Evolutionary conservation across 2,113 vertebrate species (phyloP).

Genomic region (Cochlearius cochlearius): DNA sequence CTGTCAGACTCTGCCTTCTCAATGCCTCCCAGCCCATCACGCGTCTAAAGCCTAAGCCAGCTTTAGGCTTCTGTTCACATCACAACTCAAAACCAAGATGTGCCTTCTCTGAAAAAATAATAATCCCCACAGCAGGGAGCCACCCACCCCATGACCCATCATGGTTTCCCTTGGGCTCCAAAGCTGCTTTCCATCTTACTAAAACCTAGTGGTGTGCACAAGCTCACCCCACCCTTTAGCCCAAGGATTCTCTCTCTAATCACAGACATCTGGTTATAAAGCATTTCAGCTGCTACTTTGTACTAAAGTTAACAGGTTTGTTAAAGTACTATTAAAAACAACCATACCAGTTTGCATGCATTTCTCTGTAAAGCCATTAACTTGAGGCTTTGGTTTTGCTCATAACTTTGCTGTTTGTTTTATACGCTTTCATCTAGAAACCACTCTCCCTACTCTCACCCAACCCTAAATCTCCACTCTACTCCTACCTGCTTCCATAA

Average conservation of each 20-base stretch:
- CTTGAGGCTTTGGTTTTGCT: background rate
- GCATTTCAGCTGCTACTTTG: background rate
- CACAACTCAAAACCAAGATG: background rate
- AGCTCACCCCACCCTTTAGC: background rate
- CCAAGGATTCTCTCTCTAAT: background rate
- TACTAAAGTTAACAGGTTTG: background rate
- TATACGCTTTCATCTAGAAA: background rate
- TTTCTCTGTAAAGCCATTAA: background rate
- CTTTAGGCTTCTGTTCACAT: background rate
- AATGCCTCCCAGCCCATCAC: background rate
- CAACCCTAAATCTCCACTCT: background rate
- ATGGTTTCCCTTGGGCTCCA: background rate
- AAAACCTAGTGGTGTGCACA: background rate
- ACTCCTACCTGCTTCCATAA: background rate
- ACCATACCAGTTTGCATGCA: background rate
- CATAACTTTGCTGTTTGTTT: background rate
- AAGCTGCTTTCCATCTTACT: background rate
- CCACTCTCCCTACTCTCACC: background rate
- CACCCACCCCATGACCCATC: background rate
- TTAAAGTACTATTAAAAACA: background rate
- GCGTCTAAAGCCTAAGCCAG: background rate
- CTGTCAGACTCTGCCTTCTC: background rate
- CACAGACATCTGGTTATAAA: background rate
- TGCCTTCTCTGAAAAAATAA: background rate
- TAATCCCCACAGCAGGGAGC: background rate